phyloP scores from a whole-genome alignment of 2,797 vertebrate species.

The Sebastes steindachneri region DNA sequence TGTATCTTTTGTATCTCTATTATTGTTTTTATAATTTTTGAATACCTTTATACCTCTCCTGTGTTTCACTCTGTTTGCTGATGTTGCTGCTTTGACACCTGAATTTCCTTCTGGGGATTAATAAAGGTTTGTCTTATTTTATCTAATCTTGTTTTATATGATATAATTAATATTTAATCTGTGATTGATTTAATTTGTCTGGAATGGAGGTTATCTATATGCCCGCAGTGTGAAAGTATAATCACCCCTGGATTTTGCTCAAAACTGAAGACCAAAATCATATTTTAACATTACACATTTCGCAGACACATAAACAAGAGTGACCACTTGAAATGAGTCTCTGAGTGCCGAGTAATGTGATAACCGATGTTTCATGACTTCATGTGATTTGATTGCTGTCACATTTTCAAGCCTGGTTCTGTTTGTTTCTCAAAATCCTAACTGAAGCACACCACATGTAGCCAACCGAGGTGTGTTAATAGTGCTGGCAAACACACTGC shows the following conservation, averaged over 20 bases:
- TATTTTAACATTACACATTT: neutral
- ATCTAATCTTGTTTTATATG: neutral
- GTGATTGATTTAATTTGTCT: neutral
- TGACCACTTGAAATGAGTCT: neutral
- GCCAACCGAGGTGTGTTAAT: neutral
- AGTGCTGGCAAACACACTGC: neutral
- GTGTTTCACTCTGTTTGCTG: too few species aligned
- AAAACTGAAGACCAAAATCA: neutral
- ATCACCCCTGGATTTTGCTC: neutral
- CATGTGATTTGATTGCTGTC: neutral
- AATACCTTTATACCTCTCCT: too few species aligned
- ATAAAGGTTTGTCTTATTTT: too few species aligned
- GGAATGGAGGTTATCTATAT: neutral
- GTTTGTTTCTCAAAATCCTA: neutral
- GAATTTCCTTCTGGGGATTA: too few species aligned
- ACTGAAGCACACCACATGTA: neutral
- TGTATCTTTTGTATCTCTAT: too few species aligned
- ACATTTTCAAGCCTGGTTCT: neutral
- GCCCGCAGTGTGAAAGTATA: neutral
- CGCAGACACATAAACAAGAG: neutral
- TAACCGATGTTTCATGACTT: neutral
- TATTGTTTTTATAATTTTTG: too few species aligned
- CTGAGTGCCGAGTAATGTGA: neutral
- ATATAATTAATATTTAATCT: conserved; percentile 12
- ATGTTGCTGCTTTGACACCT: too few species aligned